Evolutionary conservation across 2,113 vertebrate species (phyloP).

Genomic region (Cisticola juncidis): DNA sequence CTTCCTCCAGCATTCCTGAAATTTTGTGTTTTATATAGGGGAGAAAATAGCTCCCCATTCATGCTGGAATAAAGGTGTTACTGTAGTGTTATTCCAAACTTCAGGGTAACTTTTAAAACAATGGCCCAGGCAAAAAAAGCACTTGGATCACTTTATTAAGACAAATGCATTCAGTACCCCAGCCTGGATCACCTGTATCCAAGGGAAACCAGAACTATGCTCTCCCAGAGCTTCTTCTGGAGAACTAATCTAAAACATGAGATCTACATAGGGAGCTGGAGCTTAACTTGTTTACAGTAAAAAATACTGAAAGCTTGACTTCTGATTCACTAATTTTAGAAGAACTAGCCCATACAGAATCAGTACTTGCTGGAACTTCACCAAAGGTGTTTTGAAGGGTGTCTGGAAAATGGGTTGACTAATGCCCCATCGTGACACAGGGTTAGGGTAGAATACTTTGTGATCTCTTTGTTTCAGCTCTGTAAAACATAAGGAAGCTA

Average conservation of each 20-base stretch:
- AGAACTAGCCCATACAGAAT: neutral
- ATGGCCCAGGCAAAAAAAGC: neutral
- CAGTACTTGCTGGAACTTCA: neutral
- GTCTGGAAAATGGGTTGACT: neutral
- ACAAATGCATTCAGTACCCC: neutral
- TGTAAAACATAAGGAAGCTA: neutral
- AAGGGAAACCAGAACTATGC: neutral
- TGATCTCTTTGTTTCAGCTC: neutral
- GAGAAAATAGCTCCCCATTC: no score
- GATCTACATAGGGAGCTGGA: neutral
- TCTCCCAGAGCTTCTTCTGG: neutral
- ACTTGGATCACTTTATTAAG: neutral
- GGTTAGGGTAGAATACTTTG: neutral
- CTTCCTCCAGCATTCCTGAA: neutral
- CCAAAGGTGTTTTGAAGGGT: neutral
- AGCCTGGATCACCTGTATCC: neutral
- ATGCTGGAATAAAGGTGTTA: neutral
- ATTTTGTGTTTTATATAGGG: neutral
- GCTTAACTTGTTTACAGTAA: neutral
- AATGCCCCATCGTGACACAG: neutral
- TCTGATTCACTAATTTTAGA: neutral
- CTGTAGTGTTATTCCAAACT: neutral
- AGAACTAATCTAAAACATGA: neutral
- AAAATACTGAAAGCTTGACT: neutral
- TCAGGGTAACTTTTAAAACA: neutral